Base-by-base conservation (phyloP, 1,140 invertebrate genomes). In the Hirudo medicinalis region DNA sequence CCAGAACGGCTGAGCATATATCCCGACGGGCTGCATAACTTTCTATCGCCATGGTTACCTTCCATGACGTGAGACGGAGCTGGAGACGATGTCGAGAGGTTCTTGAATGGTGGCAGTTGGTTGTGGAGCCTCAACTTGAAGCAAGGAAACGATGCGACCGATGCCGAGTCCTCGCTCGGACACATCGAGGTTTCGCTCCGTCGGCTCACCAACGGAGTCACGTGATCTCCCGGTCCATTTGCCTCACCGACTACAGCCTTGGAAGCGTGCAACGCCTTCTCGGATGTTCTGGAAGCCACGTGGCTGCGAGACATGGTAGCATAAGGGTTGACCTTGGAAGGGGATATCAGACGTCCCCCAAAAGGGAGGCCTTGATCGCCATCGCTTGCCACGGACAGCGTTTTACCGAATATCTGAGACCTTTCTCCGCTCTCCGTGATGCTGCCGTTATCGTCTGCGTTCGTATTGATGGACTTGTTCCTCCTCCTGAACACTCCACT, bases 251-350 rank as follows among this genome's bases (percentile, higher is more conserved):
- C 57, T 19, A 15, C 11, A n/a, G 11, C 15, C 20, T 63, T 22
- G 22, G 13, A 11, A 63, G 11, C 29, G 57, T 49, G 27, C 55
- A 60, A 6, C 27, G 27, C 15, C 57, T 11, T 13, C 57, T 63
- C 22, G 57, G 57, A 3, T 15, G 29, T 63, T 20, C 57, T 13
- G 11, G 57, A 63, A 13, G 57, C 57, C 29, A 63, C 29, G 22
- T 63, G 57, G 57, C 57, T 63, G 9, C 57, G 22, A 15, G 57
- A 63, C 57, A 63, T 63, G 22, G 57, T 63, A 15, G 57, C 57
- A 15, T 63, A 63, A 25, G 57, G 57, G 29, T 63, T 63, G 57
- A 63, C 57, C 29, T 63, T 63, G 13, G 29, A 63, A 63, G 57
- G 57, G 22, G 57, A 63, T 13, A 63, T 32, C 22, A 63, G 22